Base-by-base conservation (phyloP, 2,888 invertebrate species). In the Pterobdella sp. region DNA sequence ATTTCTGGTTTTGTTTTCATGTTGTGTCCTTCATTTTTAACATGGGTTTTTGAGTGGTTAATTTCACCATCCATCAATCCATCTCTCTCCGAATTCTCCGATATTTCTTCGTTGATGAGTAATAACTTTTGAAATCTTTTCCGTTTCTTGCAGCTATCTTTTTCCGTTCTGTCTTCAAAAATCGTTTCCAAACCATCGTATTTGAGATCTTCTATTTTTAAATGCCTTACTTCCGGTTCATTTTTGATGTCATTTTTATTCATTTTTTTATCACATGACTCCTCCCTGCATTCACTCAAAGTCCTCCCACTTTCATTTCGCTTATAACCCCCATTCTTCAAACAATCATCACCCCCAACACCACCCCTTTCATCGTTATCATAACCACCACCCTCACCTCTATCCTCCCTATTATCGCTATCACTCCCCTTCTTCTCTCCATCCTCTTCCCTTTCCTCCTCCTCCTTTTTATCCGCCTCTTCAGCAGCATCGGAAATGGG, bases 381-480 rank as follows among this genome's bases (percentile, higher is more conserved):
- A 29, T 29, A 2, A 35, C 35, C 65, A 65, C 65, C 65, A 65
- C 35, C 65, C 14, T 35, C 65, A 7, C 26, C 65, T 22, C 35
- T 29, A 31, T 63, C 31, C 7, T 14, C 63, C n/a, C 63, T 26
- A 63, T 26, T 29, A n/a, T 31, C 63, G 4, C 63, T 26, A 63
- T 14, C 63, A 63, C 4, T 31, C 26, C 35, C 65, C 26, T 29
- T 29, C 3, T 65, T 29, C 3, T 65, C 4, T 18, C 14, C 70
- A 18, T 22, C 56, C 26, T 22, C 34, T 22, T 1, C 31, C 4
- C n/a, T 29, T 10, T 26, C 34, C 26, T 52, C 34, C 10, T 32
- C 29, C n/a, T 26, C 42, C 26, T 68, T 26, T 22, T 31, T n/a
- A 37, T 31, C 68, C 37, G 66, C 64, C 34, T 35, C 72, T 14